Percentiles rank a stretch among this genome's conserved stretches.
Conservation (phyloP, 1,140 invertebrate genomes). For the Thaumetopoea pityocampa region DNA sequence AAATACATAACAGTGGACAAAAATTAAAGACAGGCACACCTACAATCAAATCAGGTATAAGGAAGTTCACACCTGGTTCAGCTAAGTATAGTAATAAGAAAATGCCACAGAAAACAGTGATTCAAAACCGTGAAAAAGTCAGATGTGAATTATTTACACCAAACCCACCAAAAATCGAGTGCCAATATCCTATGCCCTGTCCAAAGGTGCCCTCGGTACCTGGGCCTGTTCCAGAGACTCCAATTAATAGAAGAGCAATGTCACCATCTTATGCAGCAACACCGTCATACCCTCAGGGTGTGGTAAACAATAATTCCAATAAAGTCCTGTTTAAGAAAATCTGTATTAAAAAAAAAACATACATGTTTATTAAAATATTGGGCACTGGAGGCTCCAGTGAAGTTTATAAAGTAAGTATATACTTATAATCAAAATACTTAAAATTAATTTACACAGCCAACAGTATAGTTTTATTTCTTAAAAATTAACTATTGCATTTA, state of each 20-base stretch:
- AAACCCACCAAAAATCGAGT: constrained; percentile 26
- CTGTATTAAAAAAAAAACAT: constrained; percentile 69
- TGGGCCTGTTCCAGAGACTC: constrained; percentile 43
- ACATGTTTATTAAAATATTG: constrained; percentile 67
- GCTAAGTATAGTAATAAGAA: constrained; percentile 47
- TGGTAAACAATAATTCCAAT: constrained; percentile 44
- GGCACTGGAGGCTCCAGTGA: constrained; percentile 71
- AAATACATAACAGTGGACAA: constrained; percentile 32
- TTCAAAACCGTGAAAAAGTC: constrained; percentile 54
- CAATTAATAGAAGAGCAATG: constrained; percentile 46
- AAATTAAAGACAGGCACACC: constrained; percentile 51
- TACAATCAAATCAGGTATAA: constrained; percentile 58
- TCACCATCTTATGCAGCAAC: constrained; percentile 47
- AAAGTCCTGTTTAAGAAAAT: constrained; percentile 60
- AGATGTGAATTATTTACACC: constrained; percentile 56
- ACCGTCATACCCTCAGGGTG: constrained; percentile 57
- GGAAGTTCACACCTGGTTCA: constrained; percentile 54
- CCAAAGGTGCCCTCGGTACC: neutral
- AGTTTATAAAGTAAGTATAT: constrained; percentile 64
- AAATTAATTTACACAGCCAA: too few species aligned
- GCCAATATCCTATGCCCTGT: constrained; percentile 3
- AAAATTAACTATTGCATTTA: too few species aligned
- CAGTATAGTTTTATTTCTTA: too few species aligned
- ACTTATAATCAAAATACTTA: too few species aligned
- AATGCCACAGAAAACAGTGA: constrained; percentile 29